phyloP scores from a whole-genome alignment of 2,888 invertebrate genomes.

The Mesoligia furuncula region DNA sequence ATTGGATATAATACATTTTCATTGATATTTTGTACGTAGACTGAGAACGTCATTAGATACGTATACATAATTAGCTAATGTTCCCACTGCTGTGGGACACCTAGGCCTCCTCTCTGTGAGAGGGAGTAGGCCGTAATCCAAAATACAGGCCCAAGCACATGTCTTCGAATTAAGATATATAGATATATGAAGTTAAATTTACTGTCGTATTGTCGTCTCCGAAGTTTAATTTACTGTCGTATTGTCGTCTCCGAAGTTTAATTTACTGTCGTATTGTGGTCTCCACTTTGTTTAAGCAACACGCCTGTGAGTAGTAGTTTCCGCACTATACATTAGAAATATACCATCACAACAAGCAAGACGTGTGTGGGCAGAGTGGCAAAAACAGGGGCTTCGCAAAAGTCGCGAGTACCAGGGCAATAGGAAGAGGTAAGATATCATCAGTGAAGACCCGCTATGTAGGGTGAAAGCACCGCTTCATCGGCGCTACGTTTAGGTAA shows the following conservation, averaged over 20 bases:
- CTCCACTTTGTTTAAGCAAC: neutral
- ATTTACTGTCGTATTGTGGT: neutral
- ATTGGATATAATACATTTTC: neutral
- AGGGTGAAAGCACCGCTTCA: conserved; percentile 48
- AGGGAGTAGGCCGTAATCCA: too few relatives aligned
- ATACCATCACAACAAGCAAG: neutral
- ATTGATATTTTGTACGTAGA: neutral
- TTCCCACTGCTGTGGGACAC: too few relatives aligned
- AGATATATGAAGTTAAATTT: too few relatives aligned
- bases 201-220: neutral
- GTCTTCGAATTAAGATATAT: too few relatives aligned
- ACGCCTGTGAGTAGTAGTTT: neutral
- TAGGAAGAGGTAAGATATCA: conserved; percentile 70
- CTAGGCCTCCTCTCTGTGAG: too few relatives aligned
- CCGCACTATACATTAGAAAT: neutral
- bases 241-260: neutral
- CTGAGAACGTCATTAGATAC: neutral
- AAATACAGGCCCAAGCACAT: too few relatives aligned
- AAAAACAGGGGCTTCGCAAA: conserved; percentile 45
- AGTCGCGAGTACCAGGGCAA: conserved; percentile 64
- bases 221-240: neutral
- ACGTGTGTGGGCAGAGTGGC: conserved; percentile 8
- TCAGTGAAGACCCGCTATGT: conserved; percentile 68
- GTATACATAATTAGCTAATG: too few relatives aligned
- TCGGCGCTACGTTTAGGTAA: neutral